Base-by-base conservation (phyloP, 2,797 vertebrate species). In the Pseudocheirus occidentalis region DNA sequence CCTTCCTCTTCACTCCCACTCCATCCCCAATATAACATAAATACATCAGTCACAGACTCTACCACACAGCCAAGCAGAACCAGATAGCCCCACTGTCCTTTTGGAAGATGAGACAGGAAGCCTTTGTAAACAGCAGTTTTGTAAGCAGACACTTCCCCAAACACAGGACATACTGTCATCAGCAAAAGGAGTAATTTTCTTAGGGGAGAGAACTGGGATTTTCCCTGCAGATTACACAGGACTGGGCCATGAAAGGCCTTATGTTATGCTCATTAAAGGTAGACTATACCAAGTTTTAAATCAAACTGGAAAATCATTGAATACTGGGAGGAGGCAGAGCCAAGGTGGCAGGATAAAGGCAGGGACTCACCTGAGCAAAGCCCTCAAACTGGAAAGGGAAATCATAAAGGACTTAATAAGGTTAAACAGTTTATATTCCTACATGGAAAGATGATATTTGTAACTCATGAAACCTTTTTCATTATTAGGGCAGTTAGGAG, bases 91-190 rank as follows among this genome's bases (percentile, higher is more conserved):
- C 97, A 97, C 24, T 94, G 95, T 92, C 73, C 53, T 59, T 54
- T 1, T 0, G 66, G 90, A n/a, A 55, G 92, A 94, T 56, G 0
- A 96, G 92, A 96, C 97, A 98, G 97, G 98, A 98, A 98, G 95
- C 59, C 91, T 94, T 94, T 46, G 95, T 97, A 95, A 98, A 97
- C 95, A 96, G 28, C 0, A 0, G 66, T 97, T 96, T 97, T 93
- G 96, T 95, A 97, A 98, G 96, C 58, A 95, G 93, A 93, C 50
- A 96, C 97, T 98, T 98, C 97, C 97, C 94, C 90, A 91, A 94
- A 81, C 55, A 55, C 55, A 13, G 94, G 27, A 81, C 40, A 89
- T 66, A 87, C 55, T 89, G 92, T 94, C 93, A 94, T 54, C 14
- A 93, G 94, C 34, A 92, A 91, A 90, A 95, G 89, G 91, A 31